Evolutionary conservation across 2,888 invertebrate species (phyloP).

Genomic region (Lasioglossum villosulum): DNA sequence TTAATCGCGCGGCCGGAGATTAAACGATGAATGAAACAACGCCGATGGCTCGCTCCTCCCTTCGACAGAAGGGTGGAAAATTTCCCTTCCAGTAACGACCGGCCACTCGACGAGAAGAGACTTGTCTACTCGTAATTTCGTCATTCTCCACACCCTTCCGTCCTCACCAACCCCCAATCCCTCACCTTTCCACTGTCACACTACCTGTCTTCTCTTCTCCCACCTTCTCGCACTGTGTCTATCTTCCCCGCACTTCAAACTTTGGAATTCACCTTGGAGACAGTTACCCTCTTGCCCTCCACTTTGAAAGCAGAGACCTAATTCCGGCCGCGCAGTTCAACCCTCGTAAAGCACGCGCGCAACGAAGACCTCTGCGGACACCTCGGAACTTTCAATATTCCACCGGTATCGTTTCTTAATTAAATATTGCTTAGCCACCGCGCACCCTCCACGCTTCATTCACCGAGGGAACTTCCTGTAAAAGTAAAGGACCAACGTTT

Average conservation of each 20-base stretch:
- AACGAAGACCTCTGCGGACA: constrained; percentile 14
- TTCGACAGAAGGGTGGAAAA: constrained; percentile 12
- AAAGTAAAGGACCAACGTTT: background rate
- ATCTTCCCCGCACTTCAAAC: constrained; percentile 51
- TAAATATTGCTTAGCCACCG: background rate
- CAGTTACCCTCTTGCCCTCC: constrained; percentile 64
- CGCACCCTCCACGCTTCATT: background rate
- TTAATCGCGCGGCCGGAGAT: background rate
- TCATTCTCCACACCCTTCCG: constrained; percentile 57
- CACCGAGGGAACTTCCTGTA: background rate
- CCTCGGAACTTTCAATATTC: background rate
- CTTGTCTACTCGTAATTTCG: constrained; percentile 67
- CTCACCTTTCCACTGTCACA: background rate
- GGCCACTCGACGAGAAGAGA: constrained; percentile 59
- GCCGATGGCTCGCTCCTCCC: constrained; percentile 16
- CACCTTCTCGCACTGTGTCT: background rate
- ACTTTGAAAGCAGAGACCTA: constrained; percentile 57
- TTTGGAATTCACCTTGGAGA: constrained; percentile 62
- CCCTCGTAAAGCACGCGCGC: constrained; percentile 48
- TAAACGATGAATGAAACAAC: constrained; percentile 45
- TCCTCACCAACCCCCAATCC: constrained; percentile 23
- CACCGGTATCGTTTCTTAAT: constrained; percentile 19
- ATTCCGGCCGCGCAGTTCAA: constrained; percentile 51
- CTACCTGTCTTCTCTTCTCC: background rate
- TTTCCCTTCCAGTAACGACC: constrained; percentile 58